phyloP scores from a whole-genome alignment of 2,113 vertebrate genomes.

The Chloropsis hardwickii region DNA sequence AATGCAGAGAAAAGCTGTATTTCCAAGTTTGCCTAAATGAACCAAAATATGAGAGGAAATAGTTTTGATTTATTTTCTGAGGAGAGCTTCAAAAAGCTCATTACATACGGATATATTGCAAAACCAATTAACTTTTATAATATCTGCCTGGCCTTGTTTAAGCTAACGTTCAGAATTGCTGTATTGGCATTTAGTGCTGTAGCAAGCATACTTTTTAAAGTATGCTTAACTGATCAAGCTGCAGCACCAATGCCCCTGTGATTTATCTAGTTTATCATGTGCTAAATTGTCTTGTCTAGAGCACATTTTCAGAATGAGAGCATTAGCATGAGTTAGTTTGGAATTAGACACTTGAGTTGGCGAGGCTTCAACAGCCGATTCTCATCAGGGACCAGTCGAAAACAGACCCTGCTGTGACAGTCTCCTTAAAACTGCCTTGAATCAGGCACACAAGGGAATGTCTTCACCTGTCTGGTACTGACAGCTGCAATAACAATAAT shows the following conservation, averaged over 20 bases:
- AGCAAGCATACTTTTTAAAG: not conserved
- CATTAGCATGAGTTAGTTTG: not conserved
- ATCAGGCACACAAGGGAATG: not conserved
- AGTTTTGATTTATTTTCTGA: not conserved
- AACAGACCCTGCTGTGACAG: not conserved
- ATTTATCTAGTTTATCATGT: not conserved
- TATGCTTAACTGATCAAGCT: not conserved
- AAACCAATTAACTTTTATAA: not conserved
- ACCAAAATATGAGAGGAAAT: not conserved
- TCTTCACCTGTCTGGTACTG: slow-evolving; percentile 34
- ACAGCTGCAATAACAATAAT: slow-evolving; percentile 46
- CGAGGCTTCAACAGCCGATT: not conserved
- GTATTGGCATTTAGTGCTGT: not conserved
- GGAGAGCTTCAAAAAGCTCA: not conserved
- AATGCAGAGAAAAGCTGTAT: not conserved
- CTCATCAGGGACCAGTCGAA: not conserved
- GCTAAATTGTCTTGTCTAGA: not conserved
- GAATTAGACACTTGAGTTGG: not conserved
- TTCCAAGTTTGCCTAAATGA: not conserved
- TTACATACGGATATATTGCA: not conserved
- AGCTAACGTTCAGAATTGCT: not conserved
- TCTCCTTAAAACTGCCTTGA: not conserved
- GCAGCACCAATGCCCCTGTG: not conserved
- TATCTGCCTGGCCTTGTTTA: not conserved
- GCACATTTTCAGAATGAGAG: not conserved